Evolutionary conservation across 2,888 invertebrate genomes (phyloP).

Genomic region (Eucera pruinosa): DNA sequence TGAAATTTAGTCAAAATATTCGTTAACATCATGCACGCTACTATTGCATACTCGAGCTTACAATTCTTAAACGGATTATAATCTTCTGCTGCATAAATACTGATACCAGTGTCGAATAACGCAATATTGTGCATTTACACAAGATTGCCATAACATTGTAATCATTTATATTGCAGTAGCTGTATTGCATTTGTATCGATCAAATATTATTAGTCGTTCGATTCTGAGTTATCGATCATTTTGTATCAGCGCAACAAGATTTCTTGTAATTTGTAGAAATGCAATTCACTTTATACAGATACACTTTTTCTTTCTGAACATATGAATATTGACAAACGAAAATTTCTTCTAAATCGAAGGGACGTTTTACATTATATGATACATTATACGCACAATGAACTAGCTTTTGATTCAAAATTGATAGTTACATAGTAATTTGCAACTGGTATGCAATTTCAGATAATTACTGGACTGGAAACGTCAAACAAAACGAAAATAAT

Average conservation of each 20-base stretch:
- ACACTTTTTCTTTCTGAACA: not conserved
- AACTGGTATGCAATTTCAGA: not conserved
- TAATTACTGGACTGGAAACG: not conserved
- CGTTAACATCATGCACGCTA: too few species aligned
- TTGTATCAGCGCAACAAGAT: not conserved
- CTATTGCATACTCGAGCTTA: too few species aligned
- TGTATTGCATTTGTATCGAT: conserved; percentile 30
- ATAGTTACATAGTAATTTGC: not conserved
- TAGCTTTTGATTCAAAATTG: not conserved
- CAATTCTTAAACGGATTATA: too few species aligned
- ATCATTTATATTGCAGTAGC: conserved; percentile 22
- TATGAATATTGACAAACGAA: conserved; percentile 7
- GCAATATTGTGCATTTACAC: conserved; percentile 7
- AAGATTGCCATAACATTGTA: conserved; percentile 17
- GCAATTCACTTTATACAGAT: not conserved
- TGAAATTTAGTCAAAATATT: too few species aligned
- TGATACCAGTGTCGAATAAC: conserved; percentile 6
- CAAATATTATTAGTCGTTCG: conserved; percentile 44
- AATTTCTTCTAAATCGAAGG: not conserved
- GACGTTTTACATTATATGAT: conserved; percentile 1
- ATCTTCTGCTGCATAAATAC: too few species aligned
- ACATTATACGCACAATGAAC: not conserved
- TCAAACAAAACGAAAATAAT: not conserved
- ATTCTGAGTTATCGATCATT: conserved; percentile 31
- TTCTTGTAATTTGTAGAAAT: conserved; percentile 28